phyloP scores from a whole-genome alignment of 1,140 invertebrate species.

The Cherax destructor region DNA sequence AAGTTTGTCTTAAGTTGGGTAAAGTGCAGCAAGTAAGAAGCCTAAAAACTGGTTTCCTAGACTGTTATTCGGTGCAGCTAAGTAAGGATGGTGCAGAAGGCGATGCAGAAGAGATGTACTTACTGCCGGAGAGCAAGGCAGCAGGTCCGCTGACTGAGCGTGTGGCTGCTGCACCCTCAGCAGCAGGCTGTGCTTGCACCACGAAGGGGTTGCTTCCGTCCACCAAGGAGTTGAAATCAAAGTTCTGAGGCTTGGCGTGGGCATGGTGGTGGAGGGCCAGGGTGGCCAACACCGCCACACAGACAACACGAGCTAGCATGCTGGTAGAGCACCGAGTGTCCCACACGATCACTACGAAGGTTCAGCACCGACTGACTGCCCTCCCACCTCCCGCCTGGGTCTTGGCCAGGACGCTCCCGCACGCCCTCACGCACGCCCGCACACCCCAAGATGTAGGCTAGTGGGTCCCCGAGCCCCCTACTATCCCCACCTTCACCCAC shows the following conservation, averaged over 20 bases:
- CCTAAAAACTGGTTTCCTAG: no score
- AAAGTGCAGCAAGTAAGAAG: no score
- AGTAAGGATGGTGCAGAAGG: neutral
- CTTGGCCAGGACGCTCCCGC: constrained; percentile 8
- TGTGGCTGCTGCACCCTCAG: constrained; percentile 29
- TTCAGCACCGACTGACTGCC: constrained; percentile 52
- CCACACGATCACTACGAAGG: constrained; percentile 52
- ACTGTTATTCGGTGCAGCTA: neutral
- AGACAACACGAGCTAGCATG: constrained; percentile 32
- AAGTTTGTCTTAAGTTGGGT: no score
- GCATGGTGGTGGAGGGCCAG: constrained; percentile 10
- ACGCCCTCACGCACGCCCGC: constrained; percentile 45
- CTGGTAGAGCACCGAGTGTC: constrained; percentile 8
- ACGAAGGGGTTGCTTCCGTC: constrained; percentile 64
- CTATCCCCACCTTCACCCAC: constrained; percentile 14
- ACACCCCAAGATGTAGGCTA: constrained; percentile 65
- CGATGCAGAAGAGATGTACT: neutral
- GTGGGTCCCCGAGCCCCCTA: constrained; percentile 53
- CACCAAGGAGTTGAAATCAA: constrained; percentile 65
- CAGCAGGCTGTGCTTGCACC: constrained; percentile 62
- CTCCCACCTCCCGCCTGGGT: constrained; percentile 46
- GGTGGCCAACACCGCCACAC: constrained; percentile 34
- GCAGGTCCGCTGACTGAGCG: constrained; percentile 23
- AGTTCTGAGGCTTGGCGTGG: constrained; percentile 63
- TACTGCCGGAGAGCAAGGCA: constrained; percentile 39